phyloP scores from a whole-genome alignment of 2,888 invertebrate species.

The Julus scandinavius region DNA sequence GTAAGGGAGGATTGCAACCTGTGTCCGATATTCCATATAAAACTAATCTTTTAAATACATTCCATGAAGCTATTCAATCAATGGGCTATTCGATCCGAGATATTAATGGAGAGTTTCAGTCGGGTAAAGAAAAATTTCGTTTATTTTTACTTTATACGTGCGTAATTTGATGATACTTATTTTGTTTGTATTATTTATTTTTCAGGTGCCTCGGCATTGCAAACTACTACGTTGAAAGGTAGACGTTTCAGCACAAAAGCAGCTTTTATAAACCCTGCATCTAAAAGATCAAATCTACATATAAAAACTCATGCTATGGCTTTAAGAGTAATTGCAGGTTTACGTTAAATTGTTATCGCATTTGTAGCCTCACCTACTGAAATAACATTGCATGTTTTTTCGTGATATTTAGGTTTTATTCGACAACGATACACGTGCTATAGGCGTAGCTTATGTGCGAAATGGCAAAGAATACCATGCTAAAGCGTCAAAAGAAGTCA shows the following conservation, averaged over 20 bases:
- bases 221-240: background rate
- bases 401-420: slow-evolving; percentile 69
- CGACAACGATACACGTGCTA: slow-evolving; percentile 79
- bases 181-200: background rate
- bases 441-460: slow-evolving; percentile 83
- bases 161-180: background rate
- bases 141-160: too few relatives aligned
- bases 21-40: slow-evolving; percentile 59
- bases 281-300: background rate
- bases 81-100: slow-evolving; percentile 60
- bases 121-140: slow-evolving; percentile 57
- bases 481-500: slow-evolving; percentile 84
- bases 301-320: background rate
- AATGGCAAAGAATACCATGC: slow-evolving; percentile 79
- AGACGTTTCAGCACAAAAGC: background rate
- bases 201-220: background rate
- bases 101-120: slow-evolving; percentile 60
- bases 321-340: background rate
- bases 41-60: slow-evolving; percentile 59
- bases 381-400: background rate
- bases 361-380: background rate
- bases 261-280: background rate
- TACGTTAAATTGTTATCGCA: background rate
- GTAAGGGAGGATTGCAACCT: slow-evolving; percentile 60
- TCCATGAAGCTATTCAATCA: slow-evolving; percentile 59